Evolutionary conservation across 2,797 vertebrate genomes (phyloP).

Genomic region (Molossus molossus): DNA sequence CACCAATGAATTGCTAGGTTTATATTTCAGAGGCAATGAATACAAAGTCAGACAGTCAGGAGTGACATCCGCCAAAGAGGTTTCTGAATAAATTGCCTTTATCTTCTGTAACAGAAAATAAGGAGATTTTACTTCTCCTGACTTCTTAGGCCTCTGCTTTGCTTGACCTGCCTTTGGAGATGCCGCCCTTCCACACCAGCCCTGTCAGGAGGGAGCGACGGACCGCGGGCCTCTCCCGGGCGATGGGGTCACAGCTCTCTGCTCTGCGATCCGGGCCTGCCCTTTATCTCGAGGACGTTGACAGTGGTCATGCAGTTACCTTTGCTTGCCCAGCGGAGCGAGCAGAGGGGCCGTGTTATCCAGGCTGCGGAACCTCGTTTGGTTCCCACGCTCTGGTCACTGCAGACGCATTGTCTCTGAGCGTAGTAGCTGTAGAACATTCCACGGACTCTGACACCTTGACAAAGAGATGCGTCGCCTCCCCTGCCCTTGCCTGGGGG

Average conservation of each 20-base stretch:
- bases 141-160: background rate
- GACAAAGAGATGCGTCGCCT: background rate
- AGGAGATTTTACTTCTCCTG: background rate
- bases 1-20: background rate
- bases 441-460: background rate
- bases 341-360: background rate
- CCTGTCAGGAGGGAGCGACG: background rate
- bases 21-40: background rate
- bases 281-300: constrained; percentile 48
- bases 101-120: background rate
- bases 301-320: constrained; percentile 56
- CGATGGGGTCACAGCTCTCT: constrained; percentile 9
- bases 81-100: background rate
- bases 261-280: background rate
- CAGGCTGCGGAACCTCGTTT: background rate
- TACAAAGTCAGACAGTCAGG: background rate
- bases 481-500: no score
- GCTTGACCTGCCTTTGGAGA: background rate
- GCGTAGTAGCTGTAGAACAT: background rate
- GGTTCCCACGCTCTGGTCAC: background rate
- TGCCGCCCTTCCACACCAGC: background rate
- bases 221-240: background rate
- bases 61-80: background rate
- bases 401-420: background rate
- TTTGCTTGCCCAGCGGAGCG: background rate